Evolutionary conservation across 2,113 vertebrate genomes (phyloP).

Genomic region (Phalacrocorax aristotelis): DNA sequence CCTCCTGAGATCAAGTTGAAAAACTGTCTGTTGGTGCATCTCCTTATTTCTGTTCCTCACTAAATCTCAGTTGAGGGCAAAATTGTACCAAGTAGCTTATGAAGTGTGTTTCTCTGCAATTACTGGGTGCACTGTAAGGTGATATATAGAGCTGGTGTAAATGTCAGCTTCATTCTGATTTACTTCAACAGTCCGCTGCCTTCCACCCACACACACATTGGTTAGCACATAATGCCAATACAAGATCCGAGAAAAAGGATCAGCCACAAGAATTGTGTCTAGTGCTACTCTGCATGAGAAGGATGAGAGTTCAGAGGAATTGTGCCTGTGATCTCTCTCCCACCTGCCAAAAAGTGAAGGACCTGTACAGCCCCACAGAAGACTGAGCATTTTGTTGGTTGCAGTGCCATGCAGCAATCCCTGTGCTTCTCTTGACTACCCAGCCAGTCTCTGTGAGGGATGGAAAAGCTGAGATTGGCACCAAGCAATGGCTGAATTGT

Average conservation of each 20-base stretch:
- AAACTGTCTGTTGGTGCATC: not conserved
- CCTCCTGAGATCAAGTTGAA: not conserved
- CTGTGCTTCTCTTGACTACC: not conserved
- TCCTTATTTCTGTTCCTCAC: not conserved
- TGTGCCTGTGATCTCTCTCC: not conserved
- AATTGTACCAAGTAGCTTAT: not conserved
- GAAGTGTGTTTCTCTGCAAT: not conserved
- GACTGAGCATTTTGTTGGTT: not conserved
- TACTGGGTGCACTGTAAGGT: not conserved
- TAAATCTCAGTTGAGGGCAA: not conserved
- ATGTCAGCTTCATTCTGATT: not conserved
- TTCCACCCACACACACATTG: rapidly evolving
- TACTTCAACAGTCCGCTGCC: not conserved
- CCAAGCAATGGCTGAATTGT: not conserved
- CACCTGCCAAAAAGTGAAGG: not conserved
- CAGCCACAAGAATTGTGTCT: not conserved
- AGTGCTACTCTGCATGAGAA: not conserved
- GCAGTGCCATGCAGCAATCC: not conserved
- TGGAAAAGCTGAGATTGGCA: not conserved
- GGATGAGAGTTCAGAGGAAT: not conserved
- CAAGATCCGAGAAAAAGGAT: not conserved
- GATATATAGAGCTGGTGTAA: not conserved
- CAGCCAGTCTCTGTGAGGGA: not conserved
- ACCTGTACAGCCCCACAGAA: not conserved
- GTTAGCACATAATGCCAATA: not conserved